Conservation (phyloP, 1,140 invertebrate genomes). For the Caenorhabditis briggsae region DNA sequence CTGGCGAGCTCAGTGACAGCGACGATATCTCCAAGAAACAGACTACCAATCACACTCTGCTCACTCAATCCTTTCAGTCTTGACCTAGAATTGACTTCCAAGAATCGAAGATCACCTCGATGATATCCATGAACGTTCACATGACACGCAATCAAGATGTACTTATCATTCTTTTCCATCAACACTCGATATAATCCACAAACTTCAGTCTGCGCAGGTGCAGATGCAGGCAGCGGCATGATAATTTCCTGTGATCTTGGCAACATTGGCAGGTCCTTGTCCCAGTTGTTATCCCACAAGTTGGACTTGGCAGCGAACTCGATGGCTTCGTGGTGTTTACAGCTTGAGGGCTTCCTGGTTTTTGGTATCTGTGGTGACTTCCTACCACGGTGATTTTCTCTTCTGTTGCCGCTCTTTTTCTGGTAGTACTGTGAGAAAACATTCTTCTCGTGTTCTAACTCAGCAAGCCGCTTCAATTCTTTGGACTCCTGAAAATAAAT, state of each 20-base stretch:
- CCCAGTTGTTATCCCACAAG: background rate
- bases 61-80: background rate
- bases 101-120: constrained; percentile 34
- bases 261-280: background rate
- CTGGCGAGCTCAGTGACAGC: constrained; percentile 13
- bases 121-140: constrained; percentile 42
- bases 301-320: background rate
- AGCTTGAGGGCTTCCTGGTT: background rate
- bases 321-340: background rate
- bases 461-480: too few relatives aligned
- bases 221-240: background rate
- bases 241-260: background rate
- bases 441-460: too few relatives aligned
- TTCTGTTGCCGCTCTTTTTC: background rate
- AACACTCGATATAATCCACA: constrained; percentile 19
- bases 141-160: constrained; percentile 23
- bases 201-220: background rate
- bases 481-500: too few relatives aligned
- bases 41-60: background rate
- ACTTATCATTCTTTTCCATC: background rate
- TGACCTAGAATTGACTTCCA: background rate
- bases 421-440: too few relatives aligned
- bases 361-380: background rate
- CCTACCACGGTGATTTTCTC: too few relatives aligned
- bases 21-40: constrained; percentile 30